Percentiles rank a stretch among this genome's conserved stretches.
Conservation (phyloP, 1,140 invertebrate species). For the Drosophila simulans region DNA sequence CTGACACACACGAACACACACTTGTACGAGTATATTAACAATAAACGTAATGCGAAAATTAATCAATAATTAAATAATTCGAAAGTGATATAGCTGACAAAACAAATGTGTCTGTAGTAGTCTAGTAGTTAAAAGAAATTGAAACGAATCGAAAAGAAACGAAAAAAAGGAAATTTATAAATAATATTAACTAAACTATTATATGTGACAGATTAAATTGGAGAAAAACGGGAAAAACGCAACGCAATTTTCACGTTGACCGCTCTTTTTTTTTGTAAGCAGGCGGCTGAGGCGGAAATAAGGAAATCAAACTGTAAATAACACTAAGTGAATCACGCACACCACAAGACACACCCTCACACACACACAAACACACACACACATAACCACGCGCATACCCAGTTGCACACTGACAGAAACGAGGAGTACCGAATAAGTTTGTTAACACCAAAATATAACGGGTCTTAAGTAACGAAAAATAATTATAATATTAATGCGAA, state of each 20-base stretch:
- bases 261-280: slow-evolving; percentile 35
- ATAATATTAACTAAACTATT: slow-evolving; percentile 30
- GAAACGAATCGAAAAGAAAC: slow-evolving; percentile 25
- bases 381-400: background rate
- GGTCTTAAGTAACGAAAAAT: slow-evolving; percentile 67
- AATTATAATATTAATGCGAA: background rate
- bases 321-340: slow-evolving; percentile 58
- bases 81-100: slow-evolving; percentile 82
- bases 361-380: slow-evolving; percentile 19
- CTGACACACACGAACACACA: slow-evolving; percentile 31
- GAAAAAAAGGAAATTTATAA: slow-evolving; percentile 38
- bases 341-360: slow-evolving; percentile 21
- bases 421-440: slow-evolving; percentile 65
- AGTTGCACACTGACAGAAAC: slow-evolving; percentile 10
- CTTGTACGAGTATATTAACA: slow-evolving; percentile 47
- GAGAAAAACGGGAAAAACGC: background rate
- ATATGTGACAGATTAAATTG: slow-evolving; percentile 26
- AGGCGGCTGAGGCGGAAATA: slow-evolving; percentile 15
- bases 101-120: slow-evolving; percentile 80
- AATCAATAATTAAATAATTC: slow-evolving; percentile 82
- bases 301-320: slow-evolving; percentile 66
- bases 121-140: slow-evolving; percentile 72
- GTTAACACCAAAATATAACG: slow-evolving; percentile 68
- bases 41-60: slow-evolving; percentile 49
- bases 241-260: slow-evolving; percentile 3